Percentiles rank a stretch among this genome's conserved stretches.
These are phyloP conservation scores for Megaustenia siamemsis DNA, from an alignment of 2,888 invertebrate genomes.

Conservation along the genomic window DNA sequence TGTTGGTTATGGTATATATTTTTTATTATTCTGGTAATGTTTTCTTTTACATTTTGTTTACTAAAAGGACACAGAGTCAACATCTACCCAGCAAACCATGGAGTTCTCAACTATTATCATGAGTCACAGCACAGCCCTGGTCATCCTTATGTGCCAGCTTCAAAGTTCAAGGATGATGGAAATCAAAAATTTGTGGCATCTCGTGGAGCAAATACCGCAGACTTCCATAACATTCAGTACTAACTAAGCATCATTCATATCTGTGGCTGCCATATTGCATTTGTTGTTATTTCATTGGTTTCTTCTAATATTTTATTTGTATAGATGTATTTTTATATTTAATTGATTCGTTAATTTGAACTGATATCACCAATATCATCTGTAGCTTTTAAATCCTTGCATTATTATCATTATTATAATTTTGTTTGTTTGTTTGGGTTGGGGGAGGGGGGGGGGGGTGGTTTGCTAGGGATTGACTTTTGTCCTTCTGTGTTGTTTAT, in stretches of 20 bases:
- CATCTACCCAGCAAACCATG: constrained; percentile 52
- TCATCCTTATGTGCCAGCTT: constrained; percentile 4
- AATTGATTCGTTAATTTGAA: neutral
- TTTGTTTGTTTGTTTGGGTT: neutral
- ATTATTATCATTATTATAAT: neutral
- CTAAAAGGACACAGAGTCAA: constrained; percentile 52
- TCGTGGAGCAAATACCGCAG: constrained; percentile 42
- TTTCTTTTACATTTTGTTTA: neutral
- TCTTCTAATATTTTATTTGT: neutral
- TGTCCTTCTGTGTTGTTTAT: neutral
- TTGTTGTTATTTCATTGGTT: neutral
- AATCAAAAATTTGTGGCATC: constrained; percentile 38
- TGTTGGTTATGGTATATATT: neutral
- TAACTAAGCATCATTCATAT: constrained; percentile 26
- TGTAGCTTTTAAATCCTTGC: neutral
- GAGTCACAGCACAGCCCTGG: constrained; percentile 18
- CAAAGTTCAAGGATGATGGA: constrained; percentile 26
- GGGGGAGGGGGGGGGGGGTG: no score
- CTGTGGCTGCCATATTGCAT: constrained; percentile 29
- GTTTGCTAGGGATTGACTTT: no score
- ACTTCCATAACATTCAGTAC: constrained; percentile 43
- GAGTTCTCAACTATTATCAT: constrained; percentile 46
- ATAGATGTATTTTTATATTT: neutral
- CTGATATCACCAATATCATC: no score
- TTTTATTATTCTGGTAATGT: neutral